Percentiles rank a stretch among this genome's conserved stretches.
Evolutionary conservation across 2,888 invertebrate genomes (phyloP).

Genomic region (Zele albiditarsus): DNA sequence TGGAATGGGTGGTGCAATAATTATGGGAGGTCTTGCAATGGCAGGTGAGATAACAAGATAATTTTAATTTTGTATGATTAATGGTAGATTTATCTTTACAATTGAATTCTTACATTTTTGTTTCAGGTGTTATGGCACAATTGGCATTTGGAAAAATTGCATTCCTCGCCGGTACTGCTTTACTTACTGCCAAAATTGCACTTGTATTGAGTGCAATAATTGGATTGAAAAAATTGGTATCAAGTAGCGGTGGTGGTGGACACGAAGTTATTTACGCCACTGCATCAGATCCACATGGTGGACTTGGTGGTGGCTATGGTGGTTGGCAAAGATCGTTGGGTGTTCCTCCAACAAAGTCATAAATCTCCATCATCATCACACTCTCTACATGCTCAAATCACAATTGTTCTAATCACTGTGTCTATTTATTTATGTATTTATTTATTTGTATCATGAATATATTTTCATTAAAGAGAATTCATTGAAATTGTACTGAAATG

Average conservation of each 20-base stretch:
- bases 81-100: neutral
- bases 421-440: conserved; percentile 46
- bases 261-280: conserved; percentile 77
- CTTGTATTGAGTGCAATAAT: conserved; percentile 78
- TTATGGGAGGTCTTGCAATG: conserved; percentile 78
- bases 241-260: conserved; percentile 73
- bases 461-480: neutral
- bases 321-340: conserved; percentile 70
- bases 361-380: conserved; percentile 22
- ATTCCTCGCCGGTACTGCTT: conserved; percentile 79
- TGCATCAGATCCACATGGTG: conserved; percentile 70
- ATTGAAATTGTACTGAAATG: conserved; percentile 23
- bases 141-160: conserved; percentile 81
- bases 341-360: conserved; percentile 58
- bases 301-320: conserved; percentile 67
- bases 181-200: conserved; percentile 80
- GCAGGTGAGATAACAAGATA: conserved; percentile 68
- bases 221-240: conserved; percentile 78
- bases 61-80: conserved; percentile 10
- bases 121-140: conserved; percentile 77
- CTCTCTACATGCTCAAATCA: conserved; percentile 29
- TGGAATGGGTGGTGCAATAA: conserved; percentile 74
- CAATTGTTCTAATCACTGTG: conserved; percentile 20
- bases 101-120: conserved; percentile 8
- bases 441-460: conserved; percentile 37